These are phyloP conservation scores for Apocheima hispidaria DNA, from an alignment of 2,888 invertebrate genomes.

Conservation along the genomic window DNA sequence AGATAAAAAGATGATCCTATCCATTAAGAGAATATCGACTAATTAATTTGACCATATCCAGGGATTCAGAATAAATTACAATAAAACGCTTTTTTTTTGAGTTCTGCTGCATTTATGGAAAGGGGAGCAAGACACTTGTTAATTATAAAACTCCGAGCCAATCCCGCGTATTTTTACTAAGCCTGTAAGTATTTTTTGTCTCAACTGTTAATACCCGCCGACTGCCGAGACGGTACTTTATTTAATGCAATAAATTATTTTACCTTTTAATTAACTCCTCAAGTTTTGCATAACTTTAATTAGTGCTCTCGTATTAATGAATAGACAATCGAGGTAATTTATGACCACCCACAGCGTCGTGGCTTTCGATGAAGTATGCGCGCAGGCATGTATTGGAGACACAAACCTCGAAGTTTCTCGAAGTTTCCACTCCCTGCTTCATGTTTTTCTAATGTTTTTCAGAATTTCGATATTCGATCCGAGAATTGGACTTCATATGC, in stretches of 20 bases:
- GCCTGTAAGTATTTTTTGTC: constrained; percentile 30
- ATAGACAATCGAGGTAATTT: constrained; percentile 9
- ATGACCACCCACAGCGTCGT: constrained; percentile 5
- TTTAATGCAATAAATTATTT: constrained; percentile 27
- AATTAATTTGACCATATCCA: constrained; percentile 7
- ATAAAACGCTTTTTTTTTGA: constrained; percentile 9
- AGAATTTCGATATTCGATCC: constrained; percentile 6
- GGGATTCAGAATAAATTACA: constrained; percentile 8
- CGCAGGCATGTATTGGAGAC: constrained; percentile 6
- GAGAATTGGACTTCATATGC: constrained; percentile 10
- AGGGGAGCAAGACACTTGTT: constrained; percentile 32
- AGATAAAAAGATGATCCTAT: not conserved
- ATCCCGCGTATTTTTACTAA: constrained; percentile 26
- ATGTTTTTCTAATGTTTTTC: constrained; percentile 16
- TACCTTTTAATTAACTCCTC: constrained; percentile 34
- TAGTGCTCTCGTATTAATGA: constrained; percentile 1
- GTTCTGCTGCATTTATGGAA: constrained; percentile 19
- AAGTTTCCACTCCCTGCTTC: constrained; percentile 9
- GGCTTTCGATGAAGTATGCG: constrained; percentile 7
- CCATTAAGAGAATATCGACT: constrained; percentile 2
- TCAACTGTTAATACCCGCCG: constrained; percentile 30
- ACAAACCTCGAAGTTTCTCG: constrained; percentile 7
- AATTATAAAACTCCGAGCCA: constrained; percentile 33
- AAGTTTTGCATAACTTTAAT: constrained; percentile 12
- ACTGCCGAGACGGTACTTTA: constrained; percentile 14